These are phyloP conservation scores for Actinia equina DNA, from an alignment of 64 coral and sea anemone genomes.

Conservation along the genomic window DNA sequence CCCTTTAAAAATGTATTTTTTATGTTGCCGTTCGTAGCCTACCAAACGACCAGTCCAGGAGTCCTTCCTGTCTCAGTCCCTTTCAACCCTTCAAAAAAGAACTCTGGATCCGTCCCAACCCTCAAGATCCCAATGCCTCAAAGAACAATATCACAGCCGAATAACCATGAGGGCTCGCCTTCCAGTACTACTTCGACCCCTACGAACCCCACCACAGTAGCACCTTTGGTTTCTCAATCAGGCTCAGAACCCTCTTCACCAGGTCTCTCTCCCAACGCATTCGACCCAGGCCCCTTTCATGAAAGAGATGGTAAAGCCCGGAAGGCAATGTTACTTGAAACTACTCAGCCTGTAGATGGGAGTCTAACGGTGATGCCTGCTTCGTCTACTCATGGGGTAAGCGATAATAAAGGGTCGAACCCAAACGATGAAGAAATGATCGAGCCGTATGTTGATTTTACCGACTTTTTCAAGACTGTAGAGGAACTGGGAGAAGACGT, in stretches of 20 bases:
- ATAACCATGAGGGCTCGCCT: conserved; percentile 7
- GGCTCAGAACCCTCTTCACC: conserved; percentile 66
- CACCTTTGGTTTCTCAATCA: conserved; percentile 44
- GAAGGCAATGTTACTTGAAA: conserved; percentile 22
- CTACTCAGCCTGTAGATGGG: background rate
- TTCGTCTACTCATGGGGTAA: background rate
- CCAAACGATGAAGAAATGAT: conserved; percentile 32
- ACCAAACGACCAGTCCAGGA: conserved; percentile 65
- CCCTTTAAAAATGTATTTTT: background rate
- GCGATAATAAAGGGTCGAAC: background rate
- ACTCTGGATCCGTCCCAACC: conserved; percentile 37
- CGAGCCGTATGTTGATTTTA: conserved; percentile 81
- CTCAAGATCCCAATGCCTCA: conserved; percentile 50
- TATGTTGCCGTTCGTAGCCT: conserved; percentile 27
- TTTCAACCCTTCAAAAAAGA: conserved; percentile 63
- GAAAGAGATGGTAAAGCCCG: background rate
- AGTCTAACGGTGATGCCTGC: too few species aligned
- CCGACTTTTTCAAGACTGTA: conserved; percentile 32
- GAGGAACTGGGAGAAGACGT: conserved; percentile 41
- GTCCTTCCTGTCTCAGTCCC: conserved; percentile 85
- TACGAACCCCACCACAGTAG: conserved; percentile 46
- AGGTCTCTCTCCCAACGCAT: conserved; percentile 24
- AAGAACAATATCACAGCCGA: background rate
- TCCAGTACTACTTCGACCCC: conserved; percentile 83
- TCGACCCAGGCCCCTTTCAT: background rate